Base-by-base conservation (phyloP, 1,140 invertebrate genomes). In the Drosophila rufa region DNA sequence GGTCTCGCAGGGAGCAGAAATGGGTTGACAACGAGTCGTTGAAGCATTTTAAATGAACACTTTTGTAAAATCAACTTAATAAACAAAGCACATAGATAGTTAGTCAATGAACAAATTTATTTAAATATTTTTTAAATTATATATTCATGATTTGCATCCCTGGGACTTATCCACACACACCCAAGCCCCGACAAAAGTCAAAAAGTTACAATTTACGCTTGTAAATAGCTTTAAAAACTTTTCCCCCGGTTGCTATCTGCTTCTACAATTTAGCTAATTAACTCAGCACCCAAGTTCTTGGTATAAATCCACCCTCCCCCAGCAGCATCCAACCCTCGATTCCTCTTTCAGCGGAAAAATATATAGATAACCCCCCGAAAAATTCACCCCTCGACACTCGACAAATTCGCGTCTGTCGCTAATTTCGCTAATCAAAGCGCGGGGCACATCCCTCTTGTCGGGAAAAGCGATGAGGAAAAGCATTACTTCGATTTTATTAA, bases 221-320 rank as follows among this genome's bases (percentile, higher is more conserved):
- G 85, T 90, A 89, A 85, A 89, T 90, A 85, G 85, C 85, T 89
- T 89, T 90, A 89, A 90, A 90, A 89, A 89, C 70, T 90, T 90
- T 68, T 62, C 66, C 66, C 33, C 30, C 59, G 64, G 68, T 61
- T 79, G 84, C 84, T 87, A 89, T 84, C 85, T 79, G 70, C 70
- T 33, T 79, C 71, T 79, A 85, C 85, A 89, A 89, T 89, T 89
- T 89, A 76, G 57, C 85, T 89, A 89, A 89, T 89, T 89, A 89
- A 89, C 85, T 89, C 85, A 81, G 79, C 78, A 79, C 83, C 73
- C 79, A 86, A 86, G 74, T 77, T 68, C 53, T 70, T 66, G 51
- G 64, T 59, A 48, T 42, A 56, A 38, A 60, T 67, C 46, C 45
- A 42, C 43, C 48, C 53, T 56, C 68, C 61, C n/a, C 12, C 5